These are phyloP conservation scores for Platyrinchus mystaceus DNA, from an alignment of 2,797 vertebrate species.

Conservation along the genomic window DNA sequence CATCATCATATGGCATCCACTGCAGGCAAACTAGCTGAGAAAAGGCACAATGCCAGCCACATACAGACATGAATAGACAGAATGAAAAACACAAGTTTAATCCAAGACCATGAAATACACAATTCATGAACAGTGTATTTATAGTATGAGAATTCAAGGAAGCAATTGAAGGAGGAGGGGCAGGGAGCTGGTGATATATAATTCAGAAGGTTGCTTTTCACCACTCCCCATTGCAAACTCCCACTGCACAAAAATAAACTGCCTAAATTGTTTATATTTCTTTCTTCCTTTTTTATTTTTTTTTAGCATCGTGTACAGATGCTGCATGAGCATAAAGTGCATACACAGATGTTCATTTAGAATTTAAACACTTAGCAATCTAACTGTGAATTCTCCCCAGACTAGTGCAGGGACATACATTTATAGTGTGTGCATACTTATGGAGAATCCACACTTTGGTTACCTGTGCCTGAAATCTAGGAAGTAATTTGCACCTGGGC, in stretches of 20 bases:
- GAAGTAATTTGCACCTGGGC: background rate
- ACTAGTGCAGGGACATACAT: background rate
- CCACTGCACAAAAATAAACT: background rate
- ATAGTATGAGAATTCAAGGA: background rate
- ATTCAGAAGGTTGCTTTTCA: background rate
- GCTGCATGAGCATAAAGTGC: background rate
- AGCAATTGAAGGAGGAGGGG: background rate
- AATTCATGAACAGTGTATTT: background rate
- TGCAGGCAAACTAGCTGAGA: conserved; percentile 43
- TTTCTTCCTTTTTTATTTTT: no score
- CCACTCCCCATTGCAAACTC: background rate
- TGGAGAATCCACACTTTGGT: accelerated
- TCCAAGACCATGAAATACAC: background rate
- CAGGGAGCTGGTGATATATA: background rate
- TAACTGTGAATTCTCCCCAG: background rate
- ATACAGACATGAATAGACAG: background rate
- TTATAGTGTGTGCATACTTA: background rate
- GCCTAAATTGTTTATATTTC: background rate
- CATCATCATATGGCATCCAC: conserved; percentile 53
- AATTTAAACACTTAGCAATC: background rate
- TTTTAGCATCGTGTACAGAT: background rate
- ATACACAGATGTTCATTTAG: background rate
- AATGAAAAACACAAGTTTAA: background rate
- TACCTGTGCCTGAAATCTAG: background rate
- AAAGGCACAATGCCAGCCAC: conserved; percentile 26